Base-by-base conservation (phyloP, 2,797 vertebrate species). In the Anguilla marmorata region DNA sequence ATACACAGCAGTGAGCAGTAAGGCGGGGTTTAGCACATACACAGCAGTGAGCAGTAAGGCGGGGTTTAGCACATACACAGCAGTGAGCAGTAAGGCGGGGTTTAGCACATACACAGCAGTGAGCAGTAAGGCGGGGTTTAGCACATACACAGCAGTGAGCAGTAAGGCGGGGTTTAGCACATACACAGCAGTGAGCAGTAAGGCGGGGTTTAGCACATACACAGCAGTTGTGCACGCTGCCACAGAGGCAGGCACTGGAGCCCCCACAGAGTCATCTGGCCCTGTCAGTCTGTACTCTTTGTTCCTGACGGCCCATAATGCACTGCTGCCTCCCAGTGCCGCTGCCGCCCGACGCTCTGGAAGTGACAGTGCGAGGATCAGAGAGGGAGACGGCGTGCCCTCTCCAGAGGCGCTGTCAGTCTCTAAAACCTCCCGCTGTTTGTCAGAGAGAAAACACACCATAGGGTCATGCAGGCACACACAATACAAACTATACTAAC, bases 181-280 rank as follows among this genome's bases (percentile, higher is more conserved):
- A 45, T 45, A 41, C 3, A 41, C 41, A 4, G 41, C 41, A 41
- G 41, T 41, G 41, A 41, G 41, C 41, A 41, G 41, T 41, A 41
- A 41, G 41, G 41, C 41, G 3, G 41, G 41, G 41, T 41, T 41
- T 58, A 58, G 56, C 56, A 19, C 19, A 58, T 58, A 58, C 50
- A 69, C 33, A 58, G 16, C 21, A 63, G 16, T 30, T 72, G n/a
- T 27, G n/a, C 27, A 11, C 5, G 30, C 8, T 79, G 33, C 74
- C 74, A 41, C 74, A 79, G 12, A 0, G 33, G 33, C 9, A 37
- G 74, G 30, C 33, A 79, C 33, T 48, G 16, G 3, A 16, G 58
- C 90, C 85, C 92, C 91, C 92, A 90, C 82, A 91, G 86, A 91
- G 91, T 88, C 92, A 93, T 87, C 91, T 93, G 93, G 21, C 90